Conservation (phyloP, 1,140 invertebrate genomes). For the Scylla paramamosain region DNA sequence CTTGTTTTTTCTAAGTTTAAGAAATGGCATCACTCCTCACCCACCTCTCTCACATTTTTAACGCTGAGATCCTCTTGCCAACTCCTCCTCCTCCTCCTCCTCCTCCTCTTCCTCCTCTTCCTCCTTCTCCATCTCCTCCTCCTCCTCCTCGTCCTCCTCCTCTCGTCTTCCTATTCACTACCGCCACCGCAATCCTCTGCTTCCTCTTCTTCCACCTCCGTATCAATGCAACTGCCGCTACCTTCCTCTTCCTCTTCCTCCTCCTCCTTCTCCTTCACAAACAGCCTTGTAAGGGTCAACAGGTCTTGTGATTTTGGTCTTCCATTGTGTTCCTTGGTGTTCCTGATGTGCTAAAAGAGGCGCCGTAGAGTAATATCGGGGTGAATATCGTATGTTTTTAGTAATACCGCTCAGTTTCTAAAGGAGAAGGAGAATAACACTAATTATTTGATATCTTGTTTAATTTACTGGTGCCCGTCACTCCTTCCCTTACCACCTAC, state of each 20-base stretch:
- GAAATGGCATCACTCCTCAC: constrained; percentile 55
- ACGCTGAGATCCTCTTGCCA: constrained; percentile 40
- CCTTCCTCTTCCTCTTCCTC: not conserved
- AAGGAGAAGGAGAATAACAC: too few relatives aligned
- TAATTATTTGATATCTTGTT: too few relatives aligned
- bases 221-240: not conserved
- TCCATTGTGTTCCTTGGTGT: too few relatives aligned
- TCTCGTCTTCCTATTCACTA: not conserved
- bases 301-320: too few relatives aligned
- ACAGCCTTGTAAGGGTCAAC: too few relatives aligned
- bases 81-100: not conserved
- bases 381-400: too few relatives aligned
- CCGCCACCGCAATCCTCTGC: not conserved
- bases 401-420: too few relatives aligned
- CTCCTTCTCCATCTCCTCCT: not conserved
- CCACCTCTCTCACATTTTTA: constrained; percentile 50
- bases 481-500: not conserved
- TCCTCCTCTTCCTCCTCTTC: constrained; percentile 26
- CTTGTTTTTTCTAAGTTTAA: constrained; percentile 51
- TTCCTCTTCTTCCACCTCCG: not conserved
- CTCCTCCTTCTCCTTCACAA: not conserved
- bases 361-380: too few relatives aligned
- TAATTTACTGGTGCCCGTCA: too few relatives aligned
- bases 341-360: too few relatives aligned
- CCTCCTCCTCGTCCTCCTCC: constrained; percentile 30